Evolutionary conservation across 2,888 invertebrate species (phyloP).

Genomic region (Ypsolopha sequella): DNA sequence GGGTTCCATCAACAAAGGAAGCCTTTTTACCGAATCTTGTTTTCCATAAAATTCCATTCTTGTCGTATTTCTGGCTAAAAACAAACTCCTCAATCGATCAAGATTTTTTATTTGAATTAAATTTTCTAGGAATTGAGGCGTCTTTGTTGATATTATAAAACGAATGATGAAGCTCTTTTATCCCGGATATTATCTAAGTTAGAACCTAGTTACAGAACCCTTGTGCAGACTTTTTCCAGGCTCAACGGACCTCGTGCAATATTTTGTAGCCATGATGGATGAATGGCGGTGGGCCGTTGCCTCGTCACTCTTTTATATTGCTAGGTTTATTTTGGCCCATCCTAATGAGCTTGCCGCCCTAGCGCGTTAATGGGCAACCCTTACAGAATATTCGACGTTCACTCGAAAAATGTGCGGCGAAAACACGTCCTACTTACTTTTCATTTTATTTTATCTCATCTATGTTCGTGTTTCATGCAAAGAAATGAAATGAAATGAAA

Average conservation of each 20-base stretch:
- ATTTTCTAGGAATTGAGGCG: too few relatives aligned
- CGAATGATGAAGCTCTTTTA: too few relatives aligned
- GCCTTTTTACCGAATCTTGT: background rate
- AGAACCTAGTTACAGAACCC: too few relatives aligned
- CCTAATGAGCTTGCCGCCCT: constrained; percentile 42
- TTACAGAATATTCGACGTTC: constrained; percentile 5
- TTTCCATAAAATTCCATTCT: background rate
- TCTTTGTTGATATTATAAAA: too few relatives aligned
- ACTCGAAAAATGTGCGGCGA: background rate
- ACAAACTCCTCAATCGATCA: too few relatives aligned
- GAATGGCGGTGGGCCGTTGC: constrained; percentile 27
- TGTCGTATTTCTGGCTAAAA: too few relatives aligned
- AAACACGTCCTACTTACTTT: background rate
- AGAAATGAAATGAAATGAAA: too few relatives aligned
- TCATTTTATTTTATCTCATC: too few relatives aligned
- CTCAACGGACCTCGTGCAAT: background rate
- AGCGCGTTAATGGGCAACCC: constrained; percentile 21
- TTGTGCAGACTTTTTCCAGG: too few relatives aligned
- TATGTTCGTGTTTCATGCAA: too few relatives aligned
- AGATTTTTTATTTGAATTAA: too few relatives aligned
- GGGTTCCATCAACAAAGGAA: background rate
- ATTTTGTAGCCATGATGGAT: constrained; percentile 27
- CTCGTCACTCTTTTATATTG: constrained; percentile 62
- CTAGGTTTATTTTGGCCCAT: constrained; percentile 45
- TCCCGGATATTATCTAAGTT: too few relatives aligned